Percentiles rank a stretch among this genome's conserved stretches.
Conservation (phyloP, 2,113 vertebrate genomes). For the Lasiurus borealis region DNA sequence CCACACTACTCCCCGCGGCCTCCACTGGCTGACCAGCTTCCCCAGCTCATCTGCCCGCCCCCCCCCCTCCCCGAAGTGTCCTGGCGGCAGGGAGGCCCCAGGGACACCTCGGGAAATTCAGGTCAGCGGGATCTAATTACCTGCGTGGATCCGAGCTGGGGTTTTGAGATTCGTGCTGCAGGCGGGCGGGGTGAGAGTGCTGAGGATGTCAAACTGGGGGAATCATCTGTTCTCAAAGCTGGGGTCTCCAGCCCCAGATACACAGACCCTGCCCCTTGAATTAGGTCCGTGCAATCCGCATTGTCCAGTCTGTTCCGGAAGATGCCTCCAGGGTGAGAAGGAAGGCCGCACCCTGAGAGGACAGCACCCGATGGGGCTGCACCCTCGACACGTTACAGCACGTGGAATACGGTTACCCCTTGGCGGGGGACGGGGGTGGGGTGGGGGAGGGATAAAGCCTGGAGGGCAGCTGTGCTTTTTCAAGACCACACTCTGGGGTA, state of each 20-base stretch:
- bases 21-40: background rate
- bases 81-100: background rate
- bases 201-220: background rate
- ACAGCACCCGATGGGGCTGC: background rate
- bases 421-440: no score
- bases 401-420: fast-evolving
- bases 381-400: no score
- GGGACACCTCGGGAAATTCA: background rate
- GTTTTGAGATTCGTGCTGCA: background rate
- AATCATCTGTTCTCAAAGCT: background rate
- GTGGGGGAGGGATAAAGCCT: background rate
- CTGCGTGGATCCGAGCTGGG: background rate
- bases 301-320: background rate
- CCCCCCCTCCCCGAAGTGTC: background rate
- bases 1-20: fast-evolving
- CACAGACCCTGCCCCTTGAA: background rate
- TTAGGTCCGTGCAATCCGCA: background rate
- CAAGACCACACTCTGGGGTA: background rate
- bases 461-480: background rate
- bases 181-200: no score
- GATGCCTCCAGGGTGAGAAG: background rate
- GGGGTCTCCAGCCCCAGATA: background rate
- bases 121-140: background rate
- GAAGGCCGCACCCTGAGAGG: fast-evolving
- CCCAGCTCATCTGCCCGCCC: background rate